phyloP scores from a whole-genome alignment of 1,140 invertebrate species.

The Thaumatotibia leucotreta region DNA sequence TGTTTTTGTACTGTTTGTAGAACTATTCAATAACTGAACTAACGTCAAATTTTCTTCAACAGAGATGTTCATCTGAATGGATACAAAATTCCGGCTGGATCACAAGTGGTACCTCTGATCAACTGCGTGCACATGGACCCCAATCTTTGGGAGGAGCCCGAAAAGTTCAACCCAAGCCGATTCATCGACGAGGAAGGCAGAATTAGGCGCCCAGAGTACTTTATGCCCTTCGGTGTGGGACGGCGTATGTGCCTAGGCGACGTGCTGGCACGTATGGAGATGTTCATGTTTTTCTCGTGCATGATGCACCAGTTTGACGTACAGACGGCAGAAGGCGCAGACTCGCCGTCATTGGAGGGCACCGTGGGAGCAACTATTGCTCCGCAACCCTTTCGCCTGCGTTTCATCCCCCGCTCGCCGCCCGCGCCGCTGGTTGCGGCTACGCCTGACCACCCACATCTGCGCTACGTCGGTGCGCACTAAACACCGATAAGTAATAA shows the following conservation, averaged over 20 bases:
- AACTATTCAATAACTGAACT: no score
- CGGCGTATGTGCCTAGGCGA: constrained; percentile 95
- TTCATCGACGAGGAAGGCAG: constrained; percentile 89
- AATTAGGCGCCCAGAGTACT: constrained; percentile 89
- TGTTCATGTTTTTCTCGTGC: constrained; percentile 93
- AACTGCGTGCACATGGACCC: constrained; percentile 94
- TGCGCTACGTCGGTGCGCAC: constrained; percentile 81
- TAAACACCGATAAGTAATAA: constrained; percentile 39
- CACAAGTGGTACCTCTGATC: constrained; percentile 89
- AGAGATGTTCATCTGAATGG: constrained; percentile 89
- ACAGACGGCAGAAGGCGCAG: constrained; percentile 81
- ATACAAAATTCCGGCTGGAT: constrained; percentile 87
- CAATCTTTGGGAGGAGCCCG: constrained; percentile 89
- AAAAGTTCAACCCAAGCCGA: constrained; percentile 88
- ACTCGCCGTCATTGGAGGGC: constrained; percentile 85
- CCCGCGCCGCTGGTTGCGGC: constrained; percentile 37
- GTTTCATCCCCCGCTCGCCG: constrained; percentile 78
- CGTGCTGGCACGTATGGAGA: constrained; percentile 90
- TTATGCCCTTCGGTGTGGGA: constrained; percentile 94
- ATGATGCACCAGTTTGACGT: constrained; percentile 91
- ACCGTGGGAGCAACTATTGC: constrained; percentile 87
- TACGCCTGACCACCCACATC: constrained; percentile 60
- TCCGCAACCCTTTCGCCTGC: constrained; percentile 85
- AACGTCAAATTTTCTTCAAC: constrained; percentile 69
- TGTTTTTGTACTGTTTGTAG: no score